Percentiles rank a stretch among this genome's conserved stretches.
Evolutionary conservation across 2,113 vertebrate genomes (phyloP).

Genomic region (Trematomus loennbergii): DNA sequence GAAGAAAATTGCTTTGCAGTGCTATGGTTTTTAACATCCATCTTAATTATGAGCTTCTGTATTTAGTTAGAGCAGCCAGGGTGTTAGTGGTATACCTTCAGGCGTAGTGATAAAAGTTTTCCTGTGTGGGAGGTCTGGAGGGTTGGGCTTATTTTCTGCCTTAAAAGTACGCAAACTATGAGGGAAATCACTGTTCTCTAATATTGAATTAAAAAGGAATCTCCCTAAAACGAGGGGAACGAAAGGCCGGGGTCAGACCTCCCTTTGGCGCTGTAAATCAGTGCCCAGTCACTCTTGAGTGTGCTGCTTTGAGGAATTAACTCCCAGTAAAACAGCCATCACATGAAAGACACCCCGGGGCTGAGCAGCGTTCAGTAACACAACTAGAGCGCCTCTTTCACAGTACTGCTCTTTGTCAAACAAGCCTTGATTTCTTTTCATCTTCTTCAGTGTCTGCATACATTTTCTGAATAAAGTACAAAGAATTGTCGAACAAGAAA

Average conservation of each 20-base stretch:
- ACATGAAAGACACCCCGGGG: conserved; percentile 36
- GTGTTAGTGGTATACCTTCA: conserved; percentile 36
- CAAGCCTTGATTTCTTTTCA: not conserved
- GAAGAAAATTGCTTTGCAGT: conserved; percentile 2
- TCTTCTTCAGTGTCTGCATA: not conserved
- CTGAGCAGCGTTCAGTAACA: conserved; percentile 26
- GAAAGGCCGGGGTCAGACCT: not conserved
- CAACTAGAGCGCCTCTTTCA: conserved; percentile 2
- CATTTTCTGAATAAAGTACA: not conserved
- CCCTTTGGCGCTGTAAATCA: conserved; percentile 30
- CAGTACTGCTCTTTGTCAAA: conserved; percentile 27
- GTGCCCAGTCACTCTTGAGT: conserved; percentile 13
- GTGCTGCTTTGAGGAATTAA: conserved; percentile 23
- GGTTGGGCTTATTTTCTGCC: conserved; percentile 6
- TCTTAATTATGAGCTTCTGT: conserved; percentile 37
- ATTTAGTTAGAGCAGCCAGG: conserved; percentile 28
- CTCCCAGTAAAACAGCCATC: conserved; percentile 38
- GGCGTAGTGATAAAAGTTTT: conserved; percentile 43
- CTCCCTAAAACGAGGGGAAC: not conserved
- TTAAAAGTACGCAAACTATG: not conserved
- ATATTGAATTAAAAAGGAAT: conserved; percentile 12
- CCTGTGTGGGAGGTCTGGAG: conserved; percentile 51
- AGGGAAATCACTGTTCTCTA: conserved; percentile 1
- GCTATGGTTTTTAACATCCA: conserved; percentile 24
- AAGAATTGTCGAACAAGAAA: not conserved